Percentiles rank a stretch among this genome's conserved stretches.
Conservation (phyloP, 2,797 vertebrate genomes). For the Fundulus diaphanus region DNA sequence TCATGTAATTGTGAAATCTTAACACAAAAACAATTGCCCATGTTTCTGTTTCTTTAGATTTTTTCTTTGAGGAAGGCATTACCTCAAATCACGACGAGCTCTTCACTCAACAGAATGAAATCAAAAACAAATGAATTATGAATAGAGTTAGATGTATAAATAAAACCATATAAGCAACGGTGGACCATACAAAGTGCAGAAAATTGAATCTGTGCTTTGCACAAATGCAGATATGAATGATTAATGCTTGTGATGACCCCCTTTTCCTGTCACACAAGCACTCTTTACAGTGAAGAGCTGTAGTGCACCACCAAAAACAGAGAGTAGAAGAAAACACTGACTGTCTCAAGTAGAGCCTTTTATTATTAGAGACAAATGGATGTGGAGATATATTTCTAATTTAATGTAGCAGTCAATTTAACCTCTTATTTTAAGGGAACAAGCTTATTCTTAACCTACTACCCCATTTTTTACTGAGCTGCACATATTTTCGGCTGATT, state of each 20-base stretch:
- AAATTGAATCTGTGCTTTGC: slow-evolving; percentile 73
- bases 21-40: slow-evolving; percentile 1
- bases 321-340: background rate
- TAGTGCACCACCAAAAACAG: slow-evolving; percentile 27
- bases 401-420: background rate
- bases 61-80: background rate
- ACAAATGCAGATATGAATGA: slow-evolving; percentile 77
- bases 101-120: slow-evolving; percentile 39
- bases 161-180: slow-evolving; percentile 71
- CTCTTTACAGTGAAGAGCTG: slow-evolving; percentile 55
- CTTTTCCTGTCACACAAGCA: slow-evolving; percentile 59
- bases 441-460: background rate
- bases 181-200: slow-evolving; percentile 70
- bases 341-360: slow-evolving; percentile 16
- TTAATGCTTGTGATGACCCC: slow-evolving; percentile 67
- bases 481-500: background rate
- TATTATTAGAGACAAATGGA: slow-evolving; percentile 16
- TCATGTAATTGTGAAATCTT: background rate
- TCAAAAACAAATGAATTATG: slow-evolving; percentile 71
- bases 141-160: slow-evolving; percentile 71
- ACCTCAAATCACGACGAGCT: background rate
- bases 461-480: background rate
- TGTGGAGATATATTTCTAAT: background rate
- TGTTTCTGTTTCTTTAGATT: background rate
- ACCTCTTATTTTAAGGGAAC: background rate